phyloP scores from a whole-genome alignment of 30 jellyfish, hydroid and myxozoan species.

The Chrysaora quinquecirrha region DNA sequence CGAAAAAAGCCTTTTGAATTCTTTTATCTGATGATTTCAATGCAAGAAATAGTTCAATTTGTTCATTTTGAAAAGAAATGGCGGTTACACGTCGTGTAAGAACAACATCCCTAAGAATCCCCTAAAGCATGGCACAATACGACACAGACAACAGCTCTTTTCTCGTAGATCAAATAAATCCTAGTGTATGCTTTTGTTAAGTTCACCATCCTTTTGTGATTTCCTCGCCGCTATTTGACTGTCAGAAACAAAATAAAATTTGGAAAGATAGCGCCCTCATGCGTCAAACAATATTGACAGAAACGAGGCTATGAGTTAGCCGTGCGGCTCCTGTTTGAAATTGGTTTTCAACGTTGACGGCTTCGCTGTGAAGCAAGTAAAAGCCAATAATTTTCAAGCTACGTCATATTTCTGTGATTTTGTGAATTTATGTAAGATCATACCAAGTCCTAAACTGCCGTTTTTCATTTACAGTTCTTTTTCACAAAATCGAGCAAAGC shows the following conservation, averaged over 20 bases:
- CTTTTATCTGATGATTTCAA: constrained; percentile 19
- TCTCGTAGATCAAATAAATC: constrained; percentile 78
- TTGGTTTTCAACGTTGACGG: constrained; percentile 49
- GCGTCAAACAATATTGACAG: constrained; percentile 74
- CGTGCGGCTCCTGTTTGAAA: constrained; percentile 51
- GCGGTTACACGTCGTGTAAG: constrained; percentile 80
- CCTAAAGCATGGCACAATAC: constrained; percentile 77
- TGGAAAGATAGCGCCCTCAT: constrained; percentile 78
- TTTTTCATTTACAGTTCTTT: background rate
- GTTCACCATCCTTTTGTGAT: constrained; percentile 73
- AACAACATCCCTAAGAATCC: constrained; percentile 66
- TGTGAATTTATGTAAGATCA: background rate
- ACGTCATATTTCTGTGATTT: background rate
- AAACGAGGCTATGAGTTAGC: constrained; percentile 83
- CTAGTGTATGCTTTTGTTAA: constrained; percentile 80
- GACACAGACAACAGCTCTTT: constrained; percentile 47
- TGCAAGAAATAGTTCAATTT: constrained; percentile 49
- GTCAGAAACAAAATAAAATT: constrained; percentile 65
- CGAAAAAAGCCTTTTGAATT: constrained; percentile 53
- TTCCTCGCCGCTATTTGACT: constrained; percentile 80
- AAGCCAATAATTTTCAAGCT: constrained; percentile 8
- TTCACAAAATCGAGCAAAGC: background rate
- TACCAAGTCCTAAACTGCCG: background rate
- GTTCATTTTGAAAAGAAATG: constrained; percentile 46
- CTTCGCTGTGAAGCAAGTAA: constrained; percentile 48